Evolutionary conservation across 35 echinoderm and acorn worm genomes (phyloP).

Genomic region (Apostichopus parvimensis): DNA sequence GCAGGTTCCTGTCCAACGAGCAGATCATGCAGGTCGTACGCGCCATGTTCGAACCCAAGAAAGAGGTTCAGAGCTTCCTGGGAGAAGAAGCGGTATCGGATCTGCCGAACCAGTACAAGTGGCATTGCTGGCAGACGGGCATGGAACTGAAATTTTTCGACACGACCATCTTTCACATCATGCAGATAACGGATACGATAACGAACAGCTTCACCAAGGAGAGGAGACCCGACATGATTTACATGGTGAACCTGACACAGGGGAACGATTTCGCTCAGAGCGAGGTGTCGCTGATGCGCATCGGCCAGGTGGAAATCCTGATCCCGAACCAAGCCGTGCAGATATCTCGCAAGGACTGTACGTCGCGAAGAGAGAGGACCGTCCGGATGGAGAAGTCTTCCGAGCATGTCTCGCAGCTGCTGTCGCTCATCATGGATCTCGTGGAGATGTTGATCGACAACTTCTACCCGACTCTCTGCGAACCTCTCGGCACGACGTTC

Average conservation of each 20-base stretch:
- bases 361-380: slow-evolving; percentile 1
- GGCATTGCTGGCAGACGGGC: slow-evolving; percentile 95
- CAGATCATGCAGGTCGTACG: slow-evolving; percentile 59
- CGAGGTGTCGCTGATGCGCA: slow-evolving; percentile 67
- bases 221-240: slow-evolving; percentile 82
- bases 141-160: slow-evolving; percentile 81
- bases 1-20: slow-evolving; percentile 81
- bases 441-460: slow-evolving; percentile 92
- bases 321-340: slow-evolving; percentile 86
- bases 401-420: slow-evolving; percentile 71
- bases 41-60: slow-evolving; percentile 58
- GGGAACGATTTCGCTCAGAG: slow-evolving; percentile 42
- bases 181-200: slow-evolving; percentile 73
- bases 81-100: slow-evolving; percentile 57
- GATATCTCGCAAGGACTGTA: slow-evolving; percentile 41
- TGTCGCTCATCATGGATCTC: slow-evolving; percentile 83
- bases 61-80: slow-evolving; percentile 57
- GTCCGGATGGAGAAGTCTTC: slow-evolving; percentile 71
- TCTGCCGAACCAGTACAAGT: slow-evolving; percentile 65
- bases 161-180: slow-evolving; percentile 84
- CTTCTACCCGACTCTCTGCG: slow-evolving; percentile 91
- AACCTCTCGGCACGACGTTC: slow-evolving; percentile 77
- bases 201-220: slow-evolving; percentile 73
- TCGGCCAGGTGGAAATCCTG: slow-evolving; percentile 89
- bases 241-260: slow-evolving; percentile 69